Percentiles rank a stretch among this genome's conserved stretches.
Conservation (phyloP, 2,113 vertebrate species). For the Choloepus hoffmanni region DNA sequence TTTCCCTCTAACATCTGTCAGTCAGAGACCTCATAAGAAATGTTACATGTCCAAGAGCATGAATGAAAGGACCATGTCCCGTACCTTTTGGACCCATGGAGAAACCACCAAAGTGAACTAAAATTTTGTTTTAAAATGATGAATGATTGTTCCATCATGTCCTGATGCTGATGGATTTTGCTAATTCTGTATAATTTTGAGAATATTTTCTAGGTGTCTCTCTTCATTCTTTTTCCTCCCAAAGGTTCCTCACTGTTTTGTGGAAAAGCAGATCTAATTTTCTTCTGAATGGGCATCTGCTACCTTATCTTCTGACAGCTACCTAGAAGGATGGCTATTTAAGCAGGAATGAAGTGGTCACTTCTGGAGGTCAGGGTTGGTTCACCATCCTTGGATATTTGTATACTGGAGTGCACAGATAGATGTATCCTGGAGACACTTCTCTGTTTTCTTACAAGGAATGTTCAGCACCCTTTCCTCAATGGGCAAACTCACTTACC, state of each 20-base stretch:
- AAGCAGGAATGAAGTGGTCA: not conserved
- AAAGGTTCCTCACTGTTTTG: not conserved
- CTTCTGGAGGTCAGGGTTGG: not conserved
- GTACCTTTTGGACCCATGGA: not conserved
- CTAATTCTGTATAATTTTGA: not conserved
- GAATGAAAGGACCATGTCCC: not conserved
- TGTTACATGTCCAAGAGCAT: not conserved
- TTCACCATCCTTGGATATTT: not conserved
- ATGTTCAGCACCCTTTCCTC: not conserved
- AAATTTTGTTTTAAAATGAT: not conserved
- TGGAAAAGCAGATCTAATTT: not conserved
- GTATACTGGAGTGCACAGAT: no score
- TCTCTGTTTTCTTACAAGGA: not conserved
- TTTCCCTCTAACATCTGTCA: not conserved
- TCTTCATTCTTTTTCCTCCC: not conserved
- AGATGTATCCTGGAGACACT: not conserved
- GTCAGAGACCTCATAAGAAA: not conserved
- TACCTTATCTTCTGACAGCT: not conserved
- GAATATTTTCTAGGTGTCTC: not conserved
- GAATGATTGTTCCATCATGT: not conserved
- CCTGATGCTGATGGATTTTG: not conserved
- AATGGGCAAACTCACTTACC: not conserved
- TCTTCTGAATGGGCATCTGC: not conserved
- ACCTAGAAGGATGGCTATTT: not conserved
- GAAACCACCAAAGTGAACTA: not conserved